Evolutionary conservation across 2,113 vertebrate species (phyloP), one percentile per base, ranked within the genome.

Genomic region (Ctenomys sociabilis): DNA sequence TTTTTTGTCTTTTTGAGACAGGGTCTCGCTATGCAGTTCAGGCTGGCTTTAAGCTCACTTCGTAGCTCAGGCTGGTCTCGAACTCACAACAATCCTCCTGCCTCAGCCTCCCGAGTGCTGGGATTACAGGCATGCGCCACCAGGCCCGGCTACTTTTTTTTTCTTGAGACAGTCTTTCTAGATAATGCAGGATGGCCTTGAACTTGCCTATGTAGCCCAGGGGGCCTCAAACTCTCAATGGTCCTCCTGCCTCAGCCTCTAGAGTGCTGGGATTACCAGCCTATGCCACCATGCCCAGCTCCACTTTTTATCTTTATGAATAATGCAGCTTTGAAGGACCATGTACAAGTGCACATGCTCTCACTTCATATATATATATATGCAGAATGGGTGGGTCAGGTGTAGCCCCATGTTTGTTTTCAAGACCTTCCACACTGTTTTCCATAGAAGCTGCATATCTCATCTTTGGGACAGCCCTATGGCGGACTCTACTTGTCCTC

Each of bases 391-490:
- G 43, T 7, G 40, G 72, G 63, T 37, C 70, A 11, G 10, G 32
- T 4, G 13, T 5, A 45, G 45, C 30, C 66, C 64, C 24, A 1
- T 5, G 59, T 12, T 49, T 35, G 1, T 28, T 40, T 14, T 43
- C 54, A 49, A 54, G 68, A n/a, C 12, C 21, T 35, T 54, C 45
- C 17, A 35, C 30, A 5, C 30, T 54, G 6, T 6, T 45, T 59
- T 30, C 49, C 54, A 16, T 28, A 10, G 63, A 4, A 14, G 63
- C 30, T 14, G 32, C 6, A 40, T 30, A 8, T 17, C 26, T 54
- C 7, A 17, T 49, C 3, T 12, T 70, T n/a, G 2, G 2, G 1
- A 59, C 3, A 1, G 68, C 43, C 0, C 2, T 0, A 0, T 0
- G 3, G 10, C n/a, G 66, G 13, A 82, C 5, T 8, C 26, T 88